Evolutionary conservation across 2,888 invertebrate species (phyloP).

Genomic region (Cosmorhoe ocellata): DNA sequence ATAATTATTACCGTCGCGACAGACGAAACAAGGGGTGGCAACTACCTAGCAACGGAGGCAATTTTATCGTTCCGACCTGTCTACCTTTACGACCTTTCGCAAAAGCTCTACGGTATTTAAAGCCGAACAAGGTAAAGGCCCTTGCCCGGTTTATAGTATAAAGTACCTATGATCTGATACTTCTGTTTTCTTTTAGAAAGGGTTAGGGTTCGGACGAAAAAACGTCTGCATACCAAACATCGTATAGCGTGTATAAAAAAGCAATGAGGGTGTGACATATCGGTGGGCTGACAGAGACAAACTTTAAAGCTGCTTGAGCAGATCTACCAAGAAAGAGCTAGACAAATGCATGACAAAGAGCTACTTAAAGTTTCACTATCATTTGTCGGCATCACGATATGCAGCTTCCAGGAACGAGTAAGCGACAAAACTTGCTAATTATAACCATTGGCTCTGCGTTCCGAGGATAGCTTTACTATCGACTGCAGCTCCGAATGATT

Average conservation of each 20-base stretch:
- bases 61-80: neutral
- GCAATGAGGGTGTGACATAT: too few relatives aligned
- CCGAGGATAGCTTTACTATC: slow-evolving; percentile 47
- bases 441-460: slow-evolving; percentile 60
- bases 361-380: slow-evolving; percentile 9
- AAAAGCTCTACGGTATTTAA: slow-evolving; percentile 4
- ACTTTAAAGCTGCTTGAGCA: too few relatives aligned
- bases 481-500: too few relatives aligned
- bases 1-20: slow-evolving; percentile 13
- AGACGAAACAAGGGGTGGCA: slow-evolving; percentile 16
- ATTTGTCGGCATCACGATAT: slow-evolving; percentile 13
- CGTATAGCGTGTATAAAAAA: too few relatives aligned
- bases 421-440: slow-evolving; percentile 64
- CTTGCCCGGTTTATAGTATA: neutral
- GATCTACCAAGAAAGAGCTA: neutral
- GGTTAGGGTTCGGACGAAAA: too few relatives aligned
- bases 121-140: neutral
- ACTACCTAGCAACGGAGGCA: slow-evolving; percentile 17
- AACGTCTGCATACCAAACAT: too few relatives aligned
- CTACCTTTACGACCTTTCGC: neutral
- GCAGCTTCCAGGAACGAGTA: slow-evolving; percentile 48
- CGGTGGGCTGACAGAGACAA: too few relatives aligned
- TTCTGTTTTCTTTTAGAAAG: too few relatives aligned
- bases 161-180: too few relatives aligned
- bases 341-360: neutral